Evolutionary conservation across 1,140 invertebrate species (phyloP).

Genomic region (Helicoverpa armigera): DNA sequence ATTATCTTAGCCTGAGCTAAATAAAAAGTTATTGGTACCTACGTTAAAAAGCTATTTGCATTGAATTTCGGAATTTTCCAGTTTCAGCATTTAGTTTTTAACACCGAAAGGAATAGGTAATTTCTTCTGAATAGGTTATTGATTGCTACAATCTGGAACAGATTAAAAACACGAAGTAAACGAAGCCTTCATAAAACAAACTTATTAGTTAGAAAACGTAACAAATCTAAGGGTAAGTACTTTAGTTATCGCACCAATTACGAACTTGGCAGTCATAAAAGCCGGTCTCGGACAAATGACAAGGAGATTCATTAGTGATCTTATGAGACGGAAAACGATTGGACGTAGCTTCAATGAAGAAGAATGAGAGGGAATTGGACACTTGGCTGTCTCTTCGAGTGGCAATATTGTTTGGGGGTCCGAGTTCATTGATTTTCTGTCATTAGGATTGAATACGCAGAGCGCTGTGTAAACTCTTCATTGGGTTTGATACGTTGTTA

Average conservation of each 20-base stretch:
- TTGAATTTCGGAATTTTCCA: too few relatives aligned
- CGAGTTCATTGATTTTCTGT: slow-evolving; percentile 39
- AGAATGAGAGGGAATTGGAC: slow-evolving; percentile 38
- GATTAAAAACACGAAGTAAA: neutral
- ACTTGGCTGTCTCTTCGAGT: slow-evolving; percentile 35
- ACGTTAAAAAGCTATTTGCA: too few relatives aligned
- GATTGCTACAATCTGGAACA: too few relatives aligned
- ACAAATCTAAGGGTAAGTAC: neutral
- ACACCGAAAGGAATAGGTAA: too few relatives aligned
- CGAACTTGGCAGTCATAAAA: slow-evolving; percentile 42
- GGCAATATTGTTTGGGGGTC: slow-evolving; percentile 40
- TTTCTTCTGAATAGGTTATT: too few relatives aligned
- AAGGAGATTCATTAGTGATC: slow-evolving; percentile 48
- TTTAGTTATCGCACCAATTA: slow-evolving; percentile 17
- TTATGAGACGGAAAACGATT: slow-evolving; percentile 46
- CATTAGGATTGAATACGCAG: slow-evolving; percentile 10
- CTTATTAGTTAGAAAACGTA: slow-evolving; percentile 10
- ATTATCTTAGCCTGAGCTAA: neutral
- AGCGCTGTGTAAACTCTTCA: neutral
- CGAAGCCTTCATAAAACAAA: neutral
- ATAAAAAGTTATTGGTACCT: too few relatives aligned
- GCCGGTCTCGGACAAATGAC: slow-evolving; percentile 32
- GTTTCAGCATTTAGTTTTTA: too few relatives aligned
- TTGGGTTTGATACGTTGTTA: neutral
- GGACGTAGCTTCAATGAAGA: slow-evolving; percentile 34